Conservation (phyloP, 2,113 vertebrate species). For the Anolis sagrei region DNA sequence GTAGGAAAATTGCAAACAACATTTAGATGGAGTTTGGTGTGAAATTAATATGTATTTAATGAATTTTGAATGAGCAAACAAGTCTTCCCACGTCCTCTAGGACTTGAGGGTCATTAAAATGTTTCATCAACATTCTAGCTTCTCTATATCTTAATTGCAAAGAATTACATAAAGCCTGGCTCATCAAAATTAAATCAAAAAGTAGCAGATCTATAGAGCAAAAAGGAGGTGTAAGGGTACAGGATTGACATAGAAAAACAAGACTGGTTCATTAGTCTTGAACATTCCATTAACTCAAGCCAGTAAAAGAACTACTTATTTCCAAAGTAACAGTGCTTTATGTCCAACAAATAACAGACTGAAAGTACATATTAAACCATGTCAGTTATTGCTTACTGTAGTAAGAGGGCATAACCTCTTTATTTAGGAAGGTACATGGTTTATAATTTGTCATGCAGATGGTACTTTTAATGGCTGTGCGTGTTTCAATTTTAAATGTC, state of each 20-base stretch:
- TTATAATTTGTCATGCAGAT: no score
- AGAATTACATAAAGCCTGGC: constrained; percentile 2
- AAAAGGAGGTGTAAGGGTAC: background rate
- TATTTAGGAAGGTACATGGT: background rate
- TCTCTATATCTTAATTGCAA: constrained; percentile 11
- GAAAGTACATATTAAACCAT: background rate
- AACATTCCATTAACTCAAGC: background rate
- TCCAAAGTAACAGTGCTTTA: background rate
- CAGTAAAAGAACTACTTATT: background rate
- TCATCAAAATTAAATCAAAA: constrained; percentile 21
- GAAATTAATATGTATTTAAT: background rate
- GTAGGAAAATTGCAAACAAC: background rate
- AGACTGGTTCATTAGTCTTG: background rate
- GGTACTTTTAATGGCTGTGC: no score
- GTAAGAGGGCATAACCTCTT: background rate
- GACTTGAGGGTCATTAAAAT: background rate
- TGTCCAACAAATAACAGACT: background rate
- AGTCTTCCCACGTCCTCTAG: rapidly evolving
- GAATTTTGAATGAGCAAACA: background rate
- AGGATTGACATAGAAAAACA: background rate
- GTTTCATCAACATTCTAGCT: constrained; percentile 18
- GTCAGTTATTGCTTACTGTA: background rate
- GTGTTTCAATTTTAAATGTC: no score
- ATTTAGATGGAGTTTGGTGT: background rate
- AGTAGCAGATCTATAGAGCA: background rate